Percentiles rank a stretch among this genome's conserved stretches.
Conservation (phyloP, 2,113 vertebrate species). For the Raja brachyura region DNA sequence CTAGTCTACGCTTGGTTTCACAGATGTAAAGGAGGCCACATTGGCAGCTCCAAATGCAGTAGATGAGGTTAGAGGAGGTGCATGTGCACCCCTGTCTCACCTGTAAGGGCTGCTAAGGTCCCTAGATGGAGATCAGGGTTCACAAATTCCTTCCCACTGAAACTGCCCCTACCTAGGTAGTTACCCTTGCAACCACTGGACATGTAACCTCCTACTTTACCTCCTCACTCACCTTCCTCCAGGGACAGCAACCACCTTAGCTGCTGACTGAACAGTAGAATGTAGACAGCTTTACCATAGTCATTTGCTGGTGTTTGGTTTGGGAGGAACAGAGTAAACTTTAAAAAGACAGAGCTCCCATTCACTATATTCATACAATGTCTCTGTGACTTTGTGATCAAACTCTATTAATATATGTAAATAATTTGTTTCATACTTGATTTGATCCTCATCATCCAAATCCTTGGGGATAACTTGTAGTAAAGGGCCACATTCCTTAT, state of each 20-base stretch:
- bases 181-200: no score
- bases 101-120: no score
- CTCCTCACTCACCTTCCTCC: no score
- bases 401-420: not conserved
- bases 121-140: no score
- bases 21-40: no score
- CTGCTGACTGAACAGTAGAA: not conserved
- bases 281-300: not conserved
- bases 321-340: not conserved
- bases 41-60: no score
- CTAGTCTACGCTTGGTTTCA: no score
- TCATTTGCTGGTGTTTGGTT: not conserved
- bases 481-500: slow-evolving; percentile 4
- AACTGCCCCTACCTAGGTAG: no score
- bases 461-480: not conserved
- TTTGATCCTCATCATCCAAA: not conserved
- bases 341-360: not conserved
- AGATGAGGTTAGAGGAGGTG: no score
- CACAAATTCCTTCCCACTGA: no score
- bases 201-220: no score
- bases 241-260: not conserved
- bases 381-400: not conserved
- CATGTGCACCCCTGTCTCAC: no score
- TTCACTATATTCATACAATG: not conserved
- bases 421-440: not conserved